Evolutionary conservation across 2,888 invertebrate species (phyloP).

Genomic region (Eupithecia tripunctaria): DNA sequence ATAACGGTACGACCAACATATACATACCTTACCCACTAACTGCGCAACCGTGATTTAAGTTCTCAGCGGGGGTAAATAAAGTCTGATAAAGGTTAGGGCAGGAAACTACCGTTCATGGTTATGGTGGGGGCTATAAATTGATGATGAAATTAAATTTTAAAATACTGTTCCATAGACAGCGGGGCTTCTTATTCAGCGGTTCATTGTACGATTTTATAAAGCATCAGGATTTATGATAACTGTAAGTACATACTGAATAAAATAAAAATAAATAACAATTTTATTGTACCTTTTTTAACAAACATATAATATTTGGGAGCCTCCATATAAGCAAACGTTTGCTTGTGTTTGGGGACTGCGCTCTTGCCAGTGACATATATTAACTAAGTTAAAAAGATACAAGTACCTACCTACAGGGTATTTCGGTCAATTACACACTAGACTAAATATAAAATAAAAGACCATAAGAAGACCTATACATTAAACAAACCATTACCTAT

Average conservation of each 20-base stretch:
- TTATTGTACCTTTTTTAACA: too few species aligned
- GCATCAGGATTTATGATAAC: constrained; percentile 23
- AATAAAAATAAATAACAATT: too few species aligned
- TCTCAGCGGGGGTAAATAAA: constrained; percentile 21
- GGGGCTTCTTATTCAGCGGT: constrained; percentile 27
- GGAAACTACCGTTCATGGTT: constrained; percentile 18
- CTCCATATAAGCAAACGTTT: too few species aligned
- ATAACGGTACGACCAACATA: constrained; percentile 31
- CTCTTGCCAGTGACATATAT: too few species aligned
- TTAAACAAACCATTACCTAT: too few species aligned
- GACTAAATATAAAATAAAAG: too few species aligned
- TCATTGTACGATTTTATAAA: constrained; percentile 27
- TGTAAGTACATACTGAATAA: neutral
- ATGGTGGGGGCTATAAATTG: constrained; percentile 37
- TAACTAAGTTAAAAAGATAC: too few species aligned
- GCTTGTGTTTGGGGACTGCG: too few species aligned
- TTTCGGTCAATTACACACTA: too few species aligned
- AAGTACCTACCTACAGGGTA: too few species aligned
- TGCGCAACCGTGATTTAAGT: constrained; percentile 22
- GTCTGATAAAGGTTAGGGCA: constrained; percentile 22
- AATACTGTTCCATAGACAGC: constrained; percentile 33
- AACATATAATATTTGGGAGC: too few species aligned
- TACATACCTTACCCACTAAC: constrained; percentile 26
- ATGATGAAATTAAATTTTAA: constrained; percentile 45
- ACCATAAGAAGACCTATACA: too few species aligned